Conservation (phyloP, 2,888 invertebrate genomes). For the Stenoptilia bipunctidactyla region DNA sequence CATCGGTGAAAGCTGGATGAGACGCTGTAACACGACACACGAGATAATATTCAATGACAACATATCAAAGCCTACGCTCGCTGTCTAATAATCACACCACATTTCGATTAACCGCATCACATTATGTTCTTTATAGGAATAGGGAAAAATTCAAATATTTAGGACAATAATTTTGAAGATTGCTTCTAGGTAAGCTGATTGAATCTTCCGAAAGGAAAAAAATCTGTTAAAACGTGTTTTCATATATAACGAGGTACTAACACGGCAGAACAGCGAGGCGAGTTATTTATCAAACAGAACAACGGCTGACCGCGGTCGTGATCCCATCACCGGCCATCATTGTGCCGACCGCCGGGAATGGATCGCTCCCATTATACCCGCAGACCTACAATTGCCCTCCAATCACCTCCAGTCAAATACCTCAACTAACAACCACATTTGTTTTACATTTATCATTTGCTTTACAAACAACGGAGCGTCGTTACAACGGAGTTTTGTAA, state of each 20-base stretch:
- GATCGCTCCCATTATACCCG: constrained; percentile 58
- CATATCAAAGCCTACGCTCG: constrained; percentile 48
- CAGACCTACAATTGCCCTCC: constrained; percentile 18
- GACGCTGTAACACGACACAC: constrained; percentile 42
- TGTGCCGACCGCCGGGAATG: constrained; percentile 39
- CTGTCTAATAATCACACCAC: constrained; percentile 25
- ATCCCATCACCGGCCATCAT: constrained; percentile 63
- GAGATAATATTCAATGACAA: constrained; percentile 46
- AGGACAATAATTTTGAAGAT: too few relatives aligned
- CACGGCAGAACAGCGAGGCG: constrained; percentile 40
- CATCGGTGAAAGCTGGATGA: constrained; percentile 58
- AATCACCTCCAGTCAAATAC: constrained; percentile 19
- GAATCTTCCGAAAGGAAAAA: not conserved
- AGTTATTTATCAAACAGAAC: constrained; percentile 56
- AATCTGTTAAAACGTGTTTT: constrained; percentile 23
- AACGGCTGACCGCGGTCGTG: constrained; percentile 57
- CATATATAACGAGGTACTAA: constrained; percentile 57
- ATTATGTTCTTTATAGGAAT: too few relatives aligned
- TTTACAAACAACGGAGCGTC: constrained; percentile 29
- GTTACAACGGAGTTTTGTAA: too few relatives aligned
- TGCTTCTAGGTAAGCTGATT: too few relatives aligned
- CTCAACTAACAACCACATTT: constrained; percentile 25
- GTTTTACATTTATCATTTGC: constrained; percentile 26
- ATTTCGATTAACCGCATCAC: not conserved
- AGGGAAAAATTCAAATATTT: too few relatives aligned